phyloP scores from a whole-genome alignment of 1,140 invertebrate species.

The Diprion similis region DNA sequence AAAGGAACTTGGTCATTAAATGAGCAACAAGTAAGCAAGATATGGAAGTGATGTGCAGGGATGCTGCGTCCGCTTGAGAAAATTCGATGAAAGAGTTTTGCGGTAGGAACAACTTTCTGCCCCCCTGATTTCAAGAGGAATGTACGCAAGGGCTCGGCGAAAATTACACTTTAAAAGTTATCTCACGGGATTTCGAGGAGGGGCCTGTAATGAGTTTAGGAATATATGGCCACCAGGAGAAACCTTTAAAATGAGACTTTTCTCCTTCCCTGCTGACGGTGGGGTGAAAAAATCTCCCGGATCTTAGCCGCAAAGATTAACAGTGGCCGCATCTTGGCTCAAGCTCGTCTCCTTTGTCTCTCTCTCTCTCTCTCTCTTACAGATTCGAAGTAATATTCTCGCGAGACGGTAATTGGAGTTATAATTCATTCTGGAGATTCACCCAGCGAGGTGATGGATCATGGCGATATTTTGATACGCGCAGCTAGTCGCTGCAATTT shows the following conservation, averaged over 20 bases:
- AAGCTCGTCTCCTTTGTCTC: background rate
- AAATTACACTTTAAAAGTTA: conserved; percentile 2
- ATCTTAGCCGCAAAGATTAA: too few relatives aligned
- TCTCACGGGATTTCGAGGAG: background rate
- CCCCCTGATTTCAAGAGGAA: background rate
- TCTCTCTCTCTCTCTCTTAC: background rate
- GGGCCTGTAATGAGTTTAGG: background rate
- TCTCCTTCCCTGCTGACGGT: background rate
- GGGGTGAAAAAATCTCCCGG: too few relatives aligned
- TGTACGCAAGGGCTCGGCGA: background rate
- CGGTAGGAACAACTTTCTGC: background rate
- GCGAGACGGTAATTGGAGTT: too few relatives aligned
- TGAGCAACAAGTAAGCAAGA: background rate
- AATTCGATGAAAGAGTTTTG: background rate
- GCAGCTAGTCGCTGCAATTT: too few relatives aligned
- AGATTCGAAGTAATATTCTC: too few relatives aligned
- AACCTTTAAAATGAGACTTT: background rate
- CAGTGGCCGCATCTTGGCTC: background rate
- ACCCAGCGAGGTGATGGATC: too few relatives aligned
- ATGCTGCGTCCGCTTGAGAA: background rate
- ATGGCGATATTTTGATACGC: too few relatives aligned
- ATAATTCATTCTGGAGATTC: too few relatives aligned
- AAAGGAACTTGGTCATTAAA: conserved; percentile 8
- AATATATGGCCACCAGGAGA: background rate
- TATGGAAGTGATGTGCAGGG: background rate